Conservation (phyloP, 1,140 invertebrate species). For the Drosophila orosa region DNA sequence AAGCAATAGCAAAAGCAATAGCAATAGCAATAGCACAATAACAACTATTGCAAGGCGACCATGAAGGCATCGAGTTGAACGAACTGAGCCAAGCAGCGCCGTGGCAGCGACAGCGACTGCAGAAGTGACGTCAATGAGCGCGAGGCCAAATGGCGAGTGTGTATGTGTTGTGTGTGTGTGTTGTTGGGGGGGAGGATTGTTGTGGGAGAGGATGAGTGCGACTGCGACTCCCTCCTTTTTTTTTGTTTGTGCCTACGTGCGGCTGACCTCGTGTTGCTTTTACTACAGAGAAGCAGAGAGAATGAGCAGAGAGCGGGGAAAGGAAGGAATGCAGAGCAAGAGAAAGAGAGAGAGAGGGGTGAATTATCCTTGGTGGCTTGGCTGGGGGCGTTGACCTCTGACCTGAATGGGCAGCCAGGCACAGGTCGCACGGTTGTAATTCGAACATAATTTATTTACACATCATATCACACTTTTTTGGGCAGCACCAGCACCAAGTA, state of each 20-base stretch:
- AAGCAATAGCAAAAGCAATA: conserved; percentile 20
- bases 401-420: conserved; percentile 63
- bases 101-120: conserved; percentile 56
- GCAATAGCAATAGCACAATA: conserved; percentile 51
- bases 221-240: conserved; percentile 19
- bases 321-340: not conserved
- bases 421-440: conserved; percentile 62
- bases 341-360: not conserved
- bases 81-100: conserved; percentile 63
- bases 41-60: conserved; percentile 64
- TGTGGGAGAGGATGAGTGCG: conserved; percentile 12
- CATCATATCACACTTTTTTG: conserved; percentile 46
- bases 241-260: conserved; percentile 65
- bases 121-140: conserved; percentile 79
- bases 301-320: not conserved
- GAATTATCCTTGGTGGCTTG: conserved; percentile 67
- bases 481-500: conserved; percentile 25
- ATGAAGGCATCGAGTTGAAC: conserved; percentile 71
- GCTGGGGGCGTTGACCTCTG: conserved; percentile 62
- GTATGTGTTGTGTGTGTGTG: not conserved
- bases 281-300: conserved; percentile 17
- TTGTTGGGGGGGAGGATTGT: conserved; percentile 20
- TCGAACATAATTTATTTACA: conserved; percentile 71
- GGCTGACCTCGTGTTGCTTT: conserved; percentile 64
- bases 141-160: conserved; percentile 66